Base-by-base conservation (phyloP, 2,797 vertebrate genomes). In the Sardinella longiceps region DNA sequence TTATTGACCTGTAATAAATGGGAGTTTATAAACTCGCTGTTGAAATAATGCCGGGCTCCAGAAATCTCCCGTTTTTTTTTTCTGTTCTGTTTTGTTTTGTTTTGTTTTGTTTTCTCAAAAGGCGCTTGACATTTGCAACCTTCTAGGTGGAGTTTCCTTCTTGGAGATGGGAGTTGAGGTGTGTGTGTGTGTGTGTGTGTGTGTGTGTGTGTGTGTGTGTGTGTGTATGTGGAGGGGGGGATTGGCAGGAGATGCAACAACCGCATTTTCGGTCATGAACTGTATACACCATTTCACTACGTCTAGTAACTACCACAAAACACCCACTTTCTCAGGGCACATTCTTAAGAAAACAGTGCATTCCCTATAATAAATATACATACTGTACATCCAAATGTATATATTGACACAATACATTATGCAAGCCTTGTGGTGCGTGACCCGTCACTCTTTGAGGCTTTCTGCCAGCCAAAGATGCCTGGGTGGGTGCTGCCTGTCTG, bases 141-240 rank as follows among this genome's bases (percentile, higher is more conserved):
- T 89, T 89, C 66, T 39, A 95, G 94, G 94, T 93, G 95, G 93
- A 93, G 94, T 94, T 95, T 95, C 95, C 94, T 93, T 88, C 83
- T 86, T 86, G 82, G 90, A 86, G 90, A 87, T 20, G 87, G 37
- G 60, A 25, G 25, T 66, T 28, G 25, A 10, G 11, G 63, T 12
- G 63, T 70, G 33, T 11, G 14, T 12, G 30, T 7, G 3, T 12
- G 9, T 15, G 2, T 66, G 63, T 45, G 43, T 45, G 43, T 45
- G 43, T 45, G 50, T 51, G 50, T 51, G 50, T 51, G 63, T 28
- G 63, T 66, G 28, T 51, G 50, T 14, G 63, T 10, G 25, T 60
- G 23, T 23, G 58, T 28, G 23, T n/a, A 9, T 28, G 30, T 0
- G 25, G 58, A 25, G 58, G 25, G 25, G 9, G n/a, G 25, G 33